phyloP scores from a whole-genome alignment of 2,113 vertebrate genomes.

The Pipa parva region DNA sequence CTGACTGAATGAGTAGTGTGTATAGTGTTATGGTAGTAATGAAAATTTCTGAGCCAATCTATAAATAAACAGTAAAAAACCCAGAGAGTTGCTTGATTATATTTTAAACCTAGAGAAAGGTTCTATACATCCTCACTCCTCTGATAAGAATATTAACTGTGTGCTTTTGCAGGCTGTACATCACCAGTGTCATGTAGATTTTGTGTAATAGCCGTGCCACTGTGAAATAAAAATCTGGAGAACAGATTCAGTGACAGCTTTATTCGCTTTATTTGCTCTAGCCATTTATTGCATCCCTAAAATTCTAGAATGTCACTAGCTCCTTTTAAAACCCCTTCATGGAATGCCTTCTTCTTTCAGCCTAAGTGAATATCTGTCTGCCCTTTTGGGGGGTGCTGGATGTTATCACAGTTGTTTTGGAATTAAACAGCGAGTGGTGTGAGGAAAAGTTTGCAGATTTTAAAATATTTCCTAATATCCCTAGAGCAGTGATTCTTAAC shows the following conservation, averaged over 20 bases:
- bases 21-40: too few species aligned
- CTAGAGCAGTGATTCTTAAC: too few species aligned
- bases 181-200: constrained; percentile 49
- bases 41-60: not conserved
- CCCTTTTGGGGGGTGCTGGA: too few species aligned
- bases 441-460: too few species aligned
- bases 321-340: not conserved
- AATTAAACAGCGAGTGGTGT: too few species aligned
- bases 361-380: too few species aligned
- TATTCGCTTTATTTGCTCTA: constrained; percentile 35
- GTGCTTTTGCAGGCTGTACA: constrained; percentile 50
- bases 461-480: too few species aligned
- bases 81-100: constrained; percentile 49
- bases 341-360: too few species aligned
- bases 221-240: constrained; percentile 49
- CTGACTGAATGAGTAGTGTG: too few species aligned
- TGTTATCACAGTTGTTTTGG: too few species aligned
- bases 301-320: not conserved
- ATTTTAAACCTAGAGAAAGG: constrained; percentile 48
- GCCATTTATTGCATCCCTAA: not conserved
- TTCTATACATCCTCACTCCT: constrained; percentile 50
- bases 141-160: constrained; percentile 48
- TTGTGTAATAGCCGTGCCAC: constrained; percentile 52
- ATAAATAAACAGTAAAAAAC: not conserved
- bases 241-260: constrained; percentile 43